Conservation (phyloP, 2,797 vertebrate genomes). For the Botia kubotai region DNA sequence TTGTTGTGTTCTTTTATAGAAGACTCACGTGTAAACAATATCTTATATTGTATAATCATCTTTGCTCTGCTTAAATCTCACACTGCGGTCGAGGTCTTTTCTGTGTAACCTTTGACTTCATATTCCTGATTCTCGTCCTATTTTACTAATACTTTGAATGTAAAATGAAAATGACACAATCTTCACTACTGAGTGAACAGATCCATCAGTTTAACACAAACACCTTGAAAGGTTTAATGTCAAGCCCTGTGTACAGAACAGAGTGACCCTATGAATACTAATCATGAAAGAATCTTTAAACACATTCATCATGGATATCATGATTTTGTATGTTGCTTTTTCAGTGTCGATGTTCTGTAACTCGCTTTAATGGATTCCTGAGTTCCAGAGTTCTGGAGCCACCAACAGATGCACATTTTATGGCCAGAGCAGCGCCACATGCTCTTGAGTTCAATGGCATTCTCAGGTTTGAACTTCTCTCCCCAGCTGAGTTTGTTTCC, state of each 20-base stretch:
- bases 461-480: slow-evolving; percentile 62
- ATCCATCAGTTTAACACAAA: not conserved
- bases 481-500: slow-evolving; percentile 70
- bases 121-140: too few relatives aligned
- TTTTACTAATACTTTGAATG: too few relatives aligned
- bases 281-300: slow-evolving; percentile 22
- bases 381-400: slow-evolving; percentile 14
- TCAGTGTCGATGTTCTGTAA: slow-evolving; percentile 50
- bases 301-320: slow-evolving; percentile 54
- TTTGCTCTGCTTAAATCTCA: too few relatives aligned
- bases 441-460: slow-evolving; percentile 80
- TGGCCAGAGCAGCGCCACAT: slow-evolving; percentile 60
- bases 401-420: slow-evolving; percentile 68
- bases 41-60: too few relatives aligned
- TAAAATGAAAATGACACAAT: too few relatives aligned
- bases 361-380: slow-evolving; percentile 57
- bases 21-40: too few relatives aligned
- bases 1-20: too few relatives aligned
- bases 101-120: too few relatives aligned
- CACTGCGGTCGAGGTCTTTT: too few relatives aligned
- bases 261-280: not conserved
- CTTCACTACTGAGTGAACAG: not conserved
- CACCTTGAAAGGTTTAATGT: too few relatives aligned
- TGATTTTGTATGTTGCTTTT: slow-evolving; percentile 57
- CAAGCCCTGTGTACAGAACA: too few relatives aligned